Conservation (phyloP, 2,888 invertebrate species). For the Automeris io region DNA sequence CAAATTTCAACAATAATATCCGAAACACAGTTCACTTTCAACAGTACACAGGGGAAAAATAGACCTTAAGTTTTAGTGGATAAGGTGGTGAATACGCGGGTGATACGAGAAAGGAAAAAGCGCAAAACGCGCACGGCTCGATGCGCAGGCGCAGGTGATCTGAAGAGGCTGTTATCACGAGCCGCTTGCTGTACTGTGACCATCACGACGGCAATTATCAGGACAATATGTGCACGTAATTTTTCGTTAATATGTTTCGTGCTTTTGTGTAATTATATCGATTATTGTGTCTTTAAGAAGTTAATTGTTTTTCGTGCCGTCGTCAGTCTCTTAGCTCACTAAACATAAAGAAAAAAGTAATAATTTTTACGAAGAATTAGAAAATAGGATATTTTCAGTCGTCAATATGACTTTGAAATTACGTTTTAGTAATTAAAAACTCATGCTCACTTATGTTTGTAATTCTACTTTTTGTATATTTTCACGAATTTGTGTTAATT, state of each 20-base stretch:
- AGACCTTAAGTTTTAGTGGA: background rate
- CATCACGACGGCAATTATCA: slow-evolving; percentile 16
- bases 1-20: too few species aligned
- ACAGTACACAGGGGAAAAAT: background rate
- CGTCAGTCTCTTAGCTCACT: too few species aligned
- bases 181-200: slow-evolving; percentile 25
- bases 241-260: background rate
- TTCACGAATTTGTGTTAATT: too few species aligned
- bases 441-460: too few species aligned
- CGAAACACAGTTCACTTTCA: slow-evolving; percentile 1
- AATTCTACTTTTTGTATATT: too few species aligned
- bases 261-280: background rate
- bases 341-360: too few species aligned
- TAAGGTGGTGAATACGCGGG: slow-evolving; percentile 15
- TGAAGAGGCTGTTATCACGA: slow-evolving; percentile 57
- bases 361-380: too few species aligned
- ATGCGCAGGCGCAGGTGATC: slow-evolving; percentile 56
- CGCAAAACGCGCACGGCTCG: slow-evolving; percentile 54
- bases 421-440: too few species aligned
- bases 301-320: too few species aligned
- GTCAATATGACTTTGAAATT: too few species aligned
- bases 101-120: slow-evolving; percentile 22
- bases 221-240: background rate
- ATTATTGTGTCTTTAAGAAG: background rate
- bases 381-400: too few species aligned